Base-by-base conservation (phyloP, 1,140 invertebrate species). In the Eurosta solidaginis region DNA sequence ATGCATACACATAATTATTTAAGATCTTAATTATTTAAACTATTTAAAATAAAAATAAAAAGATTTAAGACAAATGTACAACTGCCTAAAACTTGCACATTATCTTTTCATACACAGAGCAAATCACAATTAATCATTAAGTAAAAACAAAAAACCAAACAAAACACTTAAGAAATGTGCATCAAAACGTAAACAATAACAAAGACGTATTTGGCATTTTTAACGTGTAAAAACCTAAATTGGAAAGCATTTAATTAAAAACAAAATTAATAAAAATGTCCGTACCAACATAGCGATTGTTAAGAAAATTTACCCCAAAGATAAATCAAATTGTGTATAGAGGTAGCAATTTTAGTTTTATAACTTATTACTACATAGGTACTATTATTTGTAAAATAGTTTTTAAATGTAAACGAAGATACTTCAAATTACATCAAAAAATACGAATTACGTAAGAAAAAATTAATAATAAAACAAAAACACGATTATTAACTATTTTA, bases 341-440 rank as follows among this genome's bases (percentile, higher is more conserved):
- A n/a, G n/a, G 29, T n/a, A 68, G 59, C 59, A 36, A 20, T 40
- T 29, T 68, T 68, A 68, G 33, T 40, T 68, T 68, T 68, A 68
- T 68, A 68, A 40, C 12, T 3, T 29, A 6, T n/a, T n/a, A n/a
- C n/a, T n/a, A n/a, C n/a, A n/a, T n/a, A n/a, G n/a, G n/a, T n/a
- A n/a, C n/a, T n/a, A n/a, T n/a, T 68, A 68, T 68, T 68, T 68
- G n/a, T 68, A 68, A 68, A 68, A 68, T 68, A 68, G 59, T 20
- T 12, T 68, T 68, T 68, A 40, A 68, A 42, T 40, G 59, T 40
- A 7, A 40, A 29, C 59, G 33, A 68, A 40, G 29, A 40, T 68
- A 36, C 59, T 68, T 68, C 59, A 68, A 17, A 40, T 40, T n/a
- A n/a, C n/a, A n/a, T n/a, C n/a, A n/a, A n/a, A n/a, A n/a, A n/a